Base-by-base conservation (phyloP, 2,888 invertebrate species). In the Scrobipalpa costella region DNA sequence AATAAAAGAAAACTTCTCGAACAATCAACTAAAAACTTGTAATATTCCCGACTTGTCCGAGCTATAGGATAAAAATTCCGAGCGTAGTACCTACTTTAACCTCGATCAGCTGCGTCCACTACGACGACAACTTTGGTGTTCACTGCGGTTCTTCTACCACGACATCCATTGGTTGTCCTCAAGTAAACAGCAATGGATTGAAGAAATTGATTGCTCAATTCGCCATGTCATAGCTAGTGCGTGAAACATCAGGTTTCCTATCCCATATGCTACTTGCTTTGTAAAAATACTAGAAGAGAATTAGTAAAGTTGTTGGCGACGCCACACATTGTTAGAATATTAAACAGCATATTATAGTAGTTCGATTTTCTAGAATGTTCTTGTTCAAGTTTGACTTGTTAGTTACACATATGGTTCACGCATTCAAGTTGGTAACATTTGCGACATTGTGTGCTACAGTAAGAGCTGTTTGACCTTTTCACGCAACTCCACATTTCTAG, bases 271-370 rank as follows among this genome's bases (percentile, higher is more conserved):
- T 15, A 81, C 78, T 77, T 74, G 52, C 50, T 13, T 36, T 74
- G 74, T 81, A 83, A 85, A 85, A 85, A 85, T 83, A 80, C 79
- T 69, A 74, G 72, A 73, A 68, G 38, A 75, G 73, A 83, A 84
- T 84, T 82, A 84, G 78, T 71, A 81, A 86, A 85, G 83, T 85
- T 86, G 40, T 62, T 13, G 77, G 73, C 76, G 69, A 70, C 69
- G 74, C 74, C 74, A 83, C 79, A 85, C 85, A 85, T 81, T 78
- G 82, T 67, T 75, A 80, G 89, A 88, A 88, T 89, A 88, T 87
- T 86, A 88, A 88, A 85, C 84, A 81, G 78, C 76, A 77, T 85
- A 86, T 87, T 86, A 84, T 77, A 82, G 15, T 38, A 9, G 3
- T 9, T 44, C 15, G n/a, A 15, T 44, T 36, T 44, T 15, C 44